Conservation (phyloP, 2,888 invertebrate species). For the Reticulitermes lucifugus region DNA sequence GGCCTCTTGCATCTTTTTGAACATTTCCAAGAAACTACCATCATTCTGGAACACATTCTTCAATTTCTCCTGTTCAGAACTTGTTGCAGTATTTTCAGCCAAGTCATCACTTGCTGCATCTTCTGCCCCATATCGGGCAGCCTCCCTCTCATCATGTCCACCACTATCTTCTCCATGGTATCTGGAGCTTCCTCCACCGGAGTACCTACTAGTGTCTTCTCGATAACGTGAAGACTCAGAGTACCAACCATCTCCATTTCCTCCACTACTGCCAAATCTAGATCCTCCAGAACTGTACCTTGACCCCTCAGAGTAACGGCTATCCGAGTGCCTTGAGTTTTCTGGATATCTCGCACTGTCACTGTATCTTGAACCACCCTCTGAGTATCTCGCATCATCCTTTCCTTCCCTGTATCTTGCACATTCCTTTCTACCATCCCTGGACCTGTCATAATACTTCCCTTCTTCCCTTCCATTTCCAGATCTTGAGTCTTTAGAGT, state of each 20-base stretch:
- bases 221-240: slow-evolving; percentile 16
- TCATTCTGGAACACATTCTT: slow-evolving; percentile 85
- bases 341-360: slow-evolving; percentile 23
- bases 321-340: slow-evolving; percentile 4
- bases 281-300: slow-evolving; percentile 38
- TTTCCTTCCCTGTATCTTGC: slow-evolving; percentile 44
- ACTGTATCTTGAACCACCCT: slow-evolving; percentile 20
- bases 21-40: slow-evolving; percentile 91
- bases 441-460: slow-evolving; percentile 34
- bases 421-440: slow-evolving; percentile 33
- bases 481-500: slow-evolving; percentile 33
- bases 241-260: slow-evolving; percentile 25
- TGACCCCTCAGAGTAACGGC: slow-evolving; percentile 33
- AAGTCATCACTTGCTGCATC: slow-evolving; percentile 16
- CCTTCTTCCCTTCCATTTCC: slow-evolving; percentile 41
- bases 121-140: background rate
- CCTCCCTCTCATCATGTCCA: background rate
- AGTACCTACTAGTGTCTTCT: background rate
- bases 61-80: slow-evolving; percentile 42
- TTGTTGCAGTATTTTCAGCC: background rate
- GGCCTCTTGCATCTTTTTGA: slow-evolving; percentile 86
- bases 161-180: slow-evolving; percentile 28
- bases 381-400: slow-evolving; percentile 42
- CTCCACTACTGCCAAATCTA: slow-evolving; percentile 29
- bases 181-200: slow-evolving; percentile 26